Evolutionary conservation across 1,140 invertebrate genomes (phyloP).

Genomic region (Vanessa tameamea): DNA sequence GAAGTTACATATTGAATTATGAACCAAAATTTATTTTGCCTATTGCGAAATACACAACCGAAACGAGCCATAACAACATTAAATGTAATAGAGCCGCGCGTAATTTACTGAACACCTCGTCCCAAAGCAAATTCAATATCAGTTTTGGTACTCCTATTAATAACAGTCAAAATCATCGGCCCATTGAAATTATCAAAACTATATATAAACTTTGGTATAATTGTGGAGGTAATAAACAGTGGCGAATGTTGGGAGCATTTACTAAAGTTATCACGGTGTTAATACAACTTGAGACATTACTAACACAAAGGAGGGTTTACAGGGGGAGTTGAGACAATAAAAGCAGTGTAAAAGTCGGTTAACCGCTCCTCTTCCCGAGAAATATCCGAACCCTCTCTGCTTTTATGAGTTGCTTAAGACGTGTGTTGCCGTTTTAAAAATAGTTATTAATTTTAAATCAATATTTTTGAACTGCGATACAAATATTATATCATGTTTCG

Average conservation of each 20-base stretch:
- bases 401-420: slow-evolving; percentile 69
- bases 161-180: slow-evolving; percentile 52
- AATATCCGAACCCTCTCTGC: slow-evolving; percentile 57
- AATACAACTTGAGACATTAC: slow-evolving; percentile 77
- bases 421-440: slow-evolving; percentile 8
- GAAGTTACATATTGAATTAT: slow-evolving; percentile 8
- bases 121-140: slow-evolving; percentile 64
- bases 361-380: slow-evolving; percentile 65
- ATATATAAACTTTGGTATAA: slow-evolving; percentile 60
- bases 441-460: slow-evolving; percentile 1
- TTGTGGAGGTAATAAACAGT: slow-evolving; percentile 54
- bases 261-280: slow-evolving; percentile 73
- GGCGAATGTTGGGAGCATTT: slow-evolving; percentile 44
- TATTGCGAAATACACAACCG: slow-evolving; percentile 9
- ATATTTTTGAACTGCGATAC: neutral
- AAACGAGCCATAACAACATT: slow-evolving; percentile 26
- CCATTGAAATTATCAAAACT: slow-evolving; percentile 74
- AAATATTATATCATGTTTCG: too few relatives aligned
- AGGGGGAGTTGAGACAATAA: slow-evolving; percentile 72
- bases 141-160: slow-evolving; percentile 55
- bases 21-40: slow-evolving; percentile 11
- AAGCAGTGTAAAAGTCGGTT: slow-evolving; percentile 77
- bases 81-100: slow-evolving; percentile 29
- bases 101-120: slow-evolving; percentile 62
- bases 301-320: slow-evolving; percentile 71